A percentile compares a stretch with the other conserved stretches of the same genome.
Conservation (phyloP, 2,797 vertebrate genomes). For the Sebastes itinus region DNA sequence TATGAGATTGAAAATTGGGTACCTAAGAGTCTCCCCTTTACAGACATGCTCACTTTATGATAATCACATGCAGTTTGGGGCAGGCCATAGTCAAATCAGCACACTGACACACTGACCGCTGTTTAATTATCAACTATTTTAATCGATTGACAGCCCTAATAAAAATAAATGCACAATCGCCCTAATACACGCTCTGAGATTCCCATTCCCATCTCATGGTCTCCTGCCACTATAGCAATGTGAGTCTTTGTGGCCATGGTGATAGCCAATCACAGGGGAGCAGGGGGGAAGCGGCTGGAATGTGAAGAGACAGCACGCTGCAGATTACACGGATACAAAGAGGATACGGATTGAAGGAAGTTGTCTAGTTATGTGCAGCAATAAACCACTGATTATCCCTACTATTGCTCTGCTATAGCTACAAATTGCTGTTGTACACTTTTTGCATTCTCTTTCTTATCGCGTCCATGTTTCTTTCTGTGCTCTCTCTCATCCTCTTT, state of each 20-base stretch:
- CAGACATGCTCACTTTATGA: too few species aligned
- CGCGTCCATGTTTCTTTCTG: slow-evolving; percentile 10
- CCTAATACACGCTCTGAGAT: background rate
- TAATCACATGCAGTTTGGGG: too few species aligned
- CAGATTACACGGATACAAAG: slow-evolving; percentile 58
- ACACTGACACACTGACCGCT: too few species aligned
- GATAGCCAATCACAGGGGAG: slow-evolving; percentile 38
- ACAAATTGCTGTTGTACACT: slow-evolving; percentile 13
- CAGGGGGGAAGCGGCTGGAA: slow-evolving; percentile 22
- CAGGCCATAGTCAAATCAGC: too few species aligned
- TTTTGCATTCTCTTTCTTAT: slow-evolving; percentile 8
- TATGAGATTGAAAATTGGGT: background rate
- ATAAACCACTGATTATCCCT: slow-evolving; percentile 41
- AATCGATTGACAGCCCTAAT: background rate
- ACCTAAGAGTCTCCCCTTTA: too few species aligned
- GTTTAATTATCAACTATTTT: background rate
- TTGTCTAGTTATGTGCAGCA: slow-evolving; percentile 39
- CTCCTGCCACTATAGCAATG: slow-evolving; percentile 6
- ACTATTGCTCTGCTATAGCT: slow-evolving; percentile 6
- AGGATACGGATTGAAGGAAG: slow-evolving; percentile 58
- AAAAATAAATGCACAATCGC: slow-evolving; percentile 7
- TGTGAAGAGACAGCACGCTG: slow-evolving; percentile 41
- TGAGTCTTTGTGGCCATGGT: slow-evolving; percentile 26
- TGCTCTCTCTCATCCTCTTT: slow-evolving; percentile 28
- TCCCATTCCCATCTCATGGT: background rate